These are phyloP conservation scores for Notodonta ziczac DNA, from an alignment of 2,888 invertebrate genomes.

Conservation along the genomic window DNA sequence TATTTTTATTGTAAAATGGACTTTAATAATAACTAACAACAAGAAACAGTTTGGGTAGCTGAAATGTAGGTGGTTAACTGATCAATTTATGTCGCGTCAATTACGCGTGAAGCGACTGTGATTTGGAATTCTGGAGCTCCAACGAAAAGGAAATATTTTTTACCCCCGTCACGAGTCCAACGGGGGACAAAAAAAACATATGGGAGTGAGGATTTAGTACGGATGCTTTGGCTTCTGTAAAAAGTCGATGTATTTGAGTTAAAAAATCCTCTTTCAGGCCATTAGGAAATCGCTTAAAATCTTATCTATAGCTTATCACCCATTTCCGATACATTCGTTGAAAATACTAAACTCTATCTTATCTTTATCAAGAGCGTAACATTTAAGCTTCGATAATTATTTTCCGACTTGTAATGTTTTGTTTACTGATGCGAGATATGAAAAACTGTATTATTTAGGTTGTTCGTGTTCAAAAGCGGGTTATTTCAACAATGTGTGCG, in stretches of 20 bases:
- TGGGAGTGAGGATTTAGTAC: slow-evolving; percentile 1
- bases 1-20: no score
- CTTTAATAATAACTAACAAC: no score
- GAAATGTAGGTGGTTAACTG: neutral
- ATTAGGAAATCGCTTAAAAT: slow-evolving; percentile 19
- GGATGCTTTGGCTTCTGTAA: neutral
- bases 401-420: slow-evolving; percentile 8
- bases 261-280: slow-evolving; percentile 6
- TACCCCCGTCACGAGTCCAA: neutral
- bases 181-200: neutral
- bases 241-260: neutral
- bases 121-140: neutral
- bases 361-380: slow-evolving; percentile 13
- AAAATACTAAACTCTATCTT: slow-evolving; percentile 18
- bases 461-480: neutral
- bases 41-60: neutral
- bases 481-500: neutral
- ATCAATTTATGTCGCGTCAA: neutral
- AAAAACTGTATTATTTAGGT: neutral
- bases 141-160: neutral
- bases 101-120: slow-evolving; percentile 1
- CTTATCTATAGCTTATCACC: slow-evolving; percentile 16
- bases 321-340: slow-evolving; percentile 15
- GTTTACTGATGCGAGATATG: neutral
- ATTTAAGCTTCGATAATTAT: slow-evolving; percentile 22